A percentile compares a stretch with the other conserved stretches of the same genome.
Evolutionary conservation across 2,113 vertebrate species (phyloP).

Genomic region (Sphaerodactylus townsendi): DNA sequence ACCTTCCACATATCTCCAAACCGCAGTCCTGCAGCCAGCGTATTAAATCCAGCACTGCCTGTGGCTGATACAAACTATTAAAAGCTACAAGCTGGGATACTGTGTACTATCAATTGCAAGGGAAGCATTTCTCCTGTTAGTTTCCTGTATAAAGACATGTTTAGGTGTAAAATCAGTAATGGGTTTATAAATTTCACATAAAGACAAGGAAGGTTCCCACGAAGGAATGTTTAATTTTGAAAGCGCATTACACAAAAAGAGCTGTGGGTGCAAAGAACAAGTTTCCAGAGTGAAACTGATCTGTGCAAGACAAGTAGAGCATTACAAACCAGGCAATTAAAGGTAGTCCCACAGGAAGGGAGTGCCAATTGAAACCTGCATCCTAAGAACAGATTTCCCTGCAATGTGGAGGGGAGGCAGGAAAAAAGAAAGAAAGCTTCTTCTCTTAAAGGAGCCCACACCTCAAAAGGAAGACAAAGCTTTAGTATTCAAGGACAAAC

Average conservation of each 20-base stretch:
- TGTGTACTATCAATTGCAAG: not conserved
- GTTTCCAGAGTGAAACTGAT: slow-evolving; percentile 28
- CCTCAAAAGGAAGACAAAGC: not conserved
- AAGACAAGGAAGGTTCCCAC: slow-evolving; percentile 13
- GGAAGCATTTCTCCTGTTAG: not conserved
- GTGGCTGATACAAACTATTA: not conserved
- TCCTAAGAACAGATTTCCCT: slow-evolving; percentile 14
- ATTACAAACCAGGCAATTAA: slow-evolving; percentile 25
- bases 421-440: not conserved
- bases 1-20: not conserved
- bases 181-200: slow-evolving; percentile 12
- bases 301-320: slow-evolving; percentile 2
- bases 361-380: slow-evolving; percentile 27
- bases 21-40: not conserved
- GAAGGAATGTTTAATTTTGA: slow-evolving; percentile 5
- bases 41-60: not conserved
- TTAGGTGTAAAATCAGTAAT: slow-evolving; percentile 10
- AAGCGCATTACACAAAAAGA: slow-evolving; percentile 12
- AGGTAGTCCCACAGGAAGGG: slow-evolving; percentile 10
- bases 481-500: not conserved
- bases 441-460: not conserved
- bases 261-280: not conserved
- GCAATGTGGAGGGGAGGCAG: not conserved
- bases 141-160: slow-evolving; percentile 8
- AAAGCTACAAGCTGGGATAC: not conserved